These are phyloP conservation scores for Elaphurus davidianus DNA, from an alignment of 2,113 vertebrate species.

Conservation along the genomic window DNA sequence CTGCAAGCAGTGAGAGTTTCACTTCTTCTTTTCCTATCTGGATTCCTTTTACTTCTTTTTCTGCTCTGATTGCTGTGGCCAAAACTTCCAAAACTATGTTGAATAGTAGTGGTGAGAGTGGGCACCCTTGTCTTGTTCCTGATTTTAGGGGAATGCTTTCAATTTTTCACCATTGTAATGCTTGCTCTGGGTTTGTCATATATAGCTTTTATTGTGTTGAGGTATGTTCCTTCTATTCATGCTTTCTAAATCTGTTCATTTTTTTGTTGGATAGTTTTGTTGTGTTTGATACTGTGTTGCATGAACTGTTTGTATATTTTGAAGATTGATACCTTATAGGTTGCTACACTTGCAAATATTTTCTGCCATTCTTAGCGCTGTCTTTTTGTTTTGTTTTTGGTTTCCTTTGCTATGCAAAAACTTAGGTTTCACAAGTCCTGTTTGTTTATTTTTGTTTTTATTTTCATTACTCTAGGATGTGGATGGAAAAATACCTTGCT, in stretches of 20 bases:
- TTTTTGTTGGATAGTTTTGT: not conserved
- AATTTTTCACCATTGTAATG: no score
- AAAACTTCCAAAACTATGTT: no score
- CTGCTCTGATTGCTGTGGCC: no score
- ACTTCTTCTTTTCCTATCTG: no score
- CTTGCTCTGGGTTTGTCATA: no score
- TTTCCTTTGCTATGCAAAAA: not conserved
- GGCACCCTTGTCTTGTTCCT: no score
- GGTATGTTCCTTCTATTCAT: no score
- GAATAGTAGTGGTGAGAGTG: no score
- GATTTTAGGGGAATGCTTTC: no score
- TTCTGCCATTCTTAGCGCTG: not conserved
- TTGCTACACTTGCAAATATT: not conserved
- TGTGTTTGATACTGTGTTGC: not conserved
- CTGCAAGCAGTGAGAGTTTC: no score
- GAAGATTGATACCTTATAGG: not conserved
- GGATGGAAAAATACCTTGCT: not conserved
- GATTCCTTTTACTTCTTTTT: no score
- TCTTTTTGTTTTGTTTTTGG: not conserved
- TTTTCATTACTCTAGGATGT: not conserved
- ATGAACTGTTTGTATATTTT: not conserved
- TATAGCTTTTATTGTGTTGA: no score
- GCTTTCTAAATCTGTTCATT: not conserved
- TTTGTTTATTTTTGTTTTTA: not conserved
- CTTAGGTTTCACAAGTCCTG: not conserved